Percentiles rank a stretch among this genome's conserved stretches.
phyloP scores from a whole-genome alignment of 2,113 vertebrate genomes.

The Notothenia rossii region DNA sequence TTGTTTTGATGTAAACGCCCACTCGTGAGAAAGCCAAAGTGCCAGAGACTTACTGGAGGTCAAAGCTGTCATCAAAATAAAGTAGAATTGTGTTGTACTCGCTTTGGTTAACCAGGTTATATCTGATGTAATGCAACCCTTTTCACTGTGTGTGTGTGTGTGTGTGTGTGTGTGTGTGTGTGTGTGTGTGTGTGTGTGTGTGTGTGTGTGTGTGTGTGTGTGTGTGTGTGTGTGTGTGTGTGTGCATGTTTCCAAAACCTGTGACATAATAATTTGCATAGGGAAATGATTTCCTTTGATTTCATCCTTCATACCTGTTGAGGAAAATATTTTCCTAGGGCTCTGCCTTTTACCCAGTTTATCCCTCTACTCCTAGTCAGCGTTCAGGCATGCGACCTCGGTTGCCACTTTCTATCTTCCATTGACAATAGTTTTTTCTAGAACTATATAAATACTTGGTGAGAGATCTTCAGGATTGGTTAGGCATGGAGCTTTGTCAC shows the following conservation, averaged over 20 bases:
- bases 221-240: neutral
- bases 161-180: too few species aligned
- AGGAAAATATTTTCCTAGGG: too few species aligned
- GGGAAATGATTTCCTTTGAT: neutral
- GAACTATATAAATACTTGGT: too few species aligned
- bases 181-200: neutral
- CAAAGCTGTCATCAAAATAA: conserved; percentile 12
- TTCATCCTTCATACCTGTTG: neutral
- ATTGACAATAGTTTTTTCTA: too few species aligned
- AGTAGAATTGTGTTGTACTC: neutral
- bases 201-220: neutral
- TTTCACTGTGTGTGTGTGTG: neutral
- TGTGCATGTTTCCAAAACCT: neutral
- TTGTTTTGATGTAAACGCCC: neutral
- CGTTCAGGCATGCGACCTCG: too few species aligned
- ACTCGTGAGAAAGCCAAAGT: neutral
- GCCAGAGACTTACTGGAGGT: neutral
- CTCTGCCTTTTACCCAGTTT: too few species aligned
- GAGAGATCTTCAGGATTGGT: too few species aligned
- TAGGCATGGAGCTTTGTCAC: too few species aligned
- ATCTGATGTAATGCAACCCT: conserved; percentile 54
- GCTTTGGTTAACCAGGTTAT: conserved; percentile 36
- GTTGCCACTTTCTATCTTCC: too few species aligned
- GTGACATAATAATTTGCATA: conserved; percentile 23
- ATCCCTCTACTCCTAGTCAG: too few species aligned